phyloP scores from a whole-genome alignment of 2,888 invertebrate genomes.

The Suillia variegata region DNA sequence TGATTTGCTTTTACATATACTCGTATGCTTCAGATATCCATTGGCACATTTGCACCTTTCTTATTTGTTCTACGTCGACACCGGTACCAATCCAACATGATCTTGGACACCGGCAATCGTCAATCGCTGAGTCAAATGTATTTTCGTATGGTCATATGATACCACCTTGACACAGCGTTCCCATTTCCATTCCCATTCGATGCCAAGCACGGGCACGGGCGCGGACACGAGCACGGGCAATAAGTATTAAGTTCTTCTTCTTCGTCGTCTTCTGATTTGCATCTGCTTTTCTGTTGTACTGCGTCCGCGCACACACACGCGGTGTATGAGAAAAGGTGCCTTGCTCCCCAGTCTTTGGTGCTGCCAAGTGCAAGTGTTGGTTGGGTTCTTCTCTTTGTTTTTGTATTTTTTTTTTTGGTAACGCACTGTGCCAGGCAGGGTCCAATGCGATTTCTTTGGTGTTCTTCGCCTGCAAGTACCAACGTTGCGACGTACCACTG shows the following conservation, averaged over 20 bases:
- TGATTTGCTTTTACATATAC: too few relatives aligned
- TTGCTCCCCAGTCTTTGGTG: too few relatives aligned
- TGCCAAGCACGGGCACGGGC: too few relatives aligned
- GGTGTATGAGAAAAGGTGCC: background rate
- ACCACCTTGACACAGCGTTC: background rate
- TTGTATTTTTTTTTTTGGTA: conserved; percentile 9
- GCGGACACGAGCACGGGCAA: background rate
- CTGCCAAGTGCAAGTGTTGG: background rate
- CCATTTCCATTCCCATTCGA: too few relatives aligned
- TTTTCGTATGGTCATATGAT: conserved; percentile 18
- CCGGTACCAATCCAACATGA: too few relatives aligned
- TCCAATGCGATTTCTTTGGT: background rate
- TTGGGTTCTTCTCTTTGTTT: background rate
- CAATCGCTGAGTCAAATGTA: too few relatives aligned
- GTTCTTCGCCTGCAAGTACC: background rate
- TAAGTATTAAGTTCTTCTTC: background rate
- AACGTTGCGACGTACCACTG: background rate
- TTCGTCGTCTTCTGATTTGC: conserved; percentile 4
- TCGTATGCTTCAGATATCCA: too few relatives aligned
- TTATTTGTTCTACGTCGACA: too few relatives aligned
- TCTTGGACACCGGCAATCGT: too few relatives aligned
- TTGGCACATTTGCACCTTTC: too few relatives aligned
- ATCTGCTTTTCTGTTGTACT: conserved; percentile 17
- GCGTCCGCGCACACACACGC: background rate
- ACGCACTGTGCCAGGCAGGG: conserved; percentile 14